Percentiles rank a stretch among this genome's conserved stretches.
These are phyloP conservation scores for Perizoma affinitatum DNA, from an alignment of 2,888 invertebrate genomes.

Conservation along the genomic window DNA sequence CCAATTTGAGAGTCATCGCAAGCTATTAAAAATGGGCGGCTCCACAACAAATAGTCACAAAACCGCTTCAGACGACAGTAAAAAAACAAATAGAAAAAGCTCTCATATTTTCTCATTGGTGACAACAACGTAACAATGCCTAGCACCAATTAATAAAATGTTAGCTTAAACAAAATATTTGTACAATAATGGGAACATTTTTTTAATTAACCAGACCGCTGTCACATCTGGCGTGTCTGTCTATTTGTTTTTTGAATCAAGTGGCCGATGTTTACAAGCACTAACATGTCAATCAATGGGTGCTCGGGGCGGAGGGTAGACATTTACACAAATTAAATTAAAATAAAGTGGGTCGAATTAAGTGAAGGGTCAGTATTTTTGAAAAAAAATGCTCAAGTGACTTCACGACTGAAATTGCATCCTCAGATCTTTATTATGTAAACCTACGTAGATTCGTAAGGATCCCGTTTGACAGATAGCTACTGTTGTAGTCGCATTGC, in stretches of 20 bases:
- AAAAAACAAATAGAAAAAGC: not conserved
- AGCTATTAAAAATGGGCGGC: too few species aligned
- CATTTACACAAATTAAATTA: constrained; percentile 24
- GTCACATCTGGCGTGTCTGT: constrained; percentile 24
- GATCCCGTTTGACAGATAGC: too few species aligned
- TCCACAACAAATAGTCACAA: too few species aligned
- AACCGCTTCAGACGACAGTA: not conserved
- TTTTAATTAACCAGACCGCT: constrained; percentile 24
- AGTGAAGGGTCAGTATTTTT: too few species aligned
- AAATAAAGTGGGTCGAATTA: constrained; percentile 15
- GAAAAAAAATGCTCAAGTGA: too few species aligned
- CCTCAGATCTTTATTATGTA: too few species aligned
- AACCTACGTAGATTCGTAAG: too few species aligned
- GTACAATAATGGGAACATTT: constrained; percentile 20
- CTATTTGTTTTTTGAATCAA: constrained; percentile 23
- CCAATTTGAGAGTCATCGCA: too few species aligned
- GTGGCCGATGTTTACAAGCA: constrained; percentile 31
- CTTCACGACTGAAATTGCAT: too few species aligned
- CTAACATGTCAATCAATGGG: constrained; percentile 52
- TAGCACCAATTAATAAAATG: not conserved
- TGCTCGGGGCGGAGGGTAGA: constrained; percentile 31
- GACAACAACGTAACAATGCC: not conserved
- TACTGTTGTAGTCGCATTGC: too few species aligned
- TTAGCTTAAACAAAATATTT: constrained; percentile 5
- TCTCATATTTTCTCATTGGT: not conserved